Conservation (phyloP, 2,888 invertebrate genomes). For the Cosmorhoe ocellata region DNA sequence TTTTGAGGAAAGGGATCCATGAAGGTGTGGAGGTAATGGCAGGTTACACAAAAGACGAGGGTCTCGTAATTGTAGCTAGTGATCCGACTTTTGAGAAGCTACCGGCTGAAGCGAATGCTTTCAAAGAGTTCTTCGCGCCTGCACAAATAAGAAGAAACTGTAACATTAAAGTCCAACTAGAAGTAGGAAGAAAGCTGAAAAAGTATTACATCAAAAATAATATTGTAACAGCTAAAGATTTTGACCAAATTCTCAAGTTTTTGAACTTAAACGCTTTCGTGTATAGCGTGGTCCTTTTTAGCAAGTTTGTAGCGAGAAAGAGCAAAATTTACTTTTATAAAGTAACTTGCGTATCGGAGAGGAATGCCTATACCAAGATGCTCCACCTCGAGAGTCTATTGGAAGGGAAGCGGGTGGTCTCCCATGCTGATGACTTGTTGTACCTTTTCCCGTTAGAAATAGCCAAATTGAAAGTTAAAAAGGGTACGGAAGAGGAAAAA, state of each 20-base stretch:
- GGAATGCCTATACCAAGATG: constrained; percentile 43
- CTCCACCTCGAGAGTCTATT: constrained; percentile 34
- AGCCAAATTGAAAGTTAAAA: constrained; percentile 36
- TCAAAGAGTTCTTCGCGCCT: constrained; percentile 52
- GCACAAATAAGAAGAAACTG: constrained; percentile 41
- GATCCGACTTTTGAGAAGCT: constrained; percentile 33
- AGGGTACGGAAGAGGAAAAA: constrained; percentile 42
- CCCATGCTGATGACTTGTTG: constrained; percentile 52
- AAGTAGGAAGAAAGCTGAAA: constrained; percentile 42
- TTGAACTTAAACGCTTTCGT: constrained; percentile 43
- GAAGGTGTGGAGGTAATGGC: constrained; percentile 84
- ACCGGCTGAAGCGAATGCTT: constrained; percentile 42
- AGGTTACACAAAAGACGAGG: constrained; percentile 88
- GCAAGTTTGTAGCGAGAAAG: constrained; percentile 42
- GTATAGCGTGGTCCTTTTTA: constrained; percentile 40
- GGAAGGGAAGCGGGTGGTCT: constrained; percentile 36
- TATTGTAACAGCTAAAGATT: constrained; percentile 38
- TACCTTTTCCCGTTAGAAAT: constrained; percentile 49
- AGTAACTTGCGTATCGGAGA: constrained; percentile 53
- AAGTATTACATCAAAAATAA: constrained; percentile 47
- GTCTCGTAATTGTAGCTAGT: constrained; percentile 49
- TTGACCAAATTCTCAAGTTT: constrained; percentile 39
- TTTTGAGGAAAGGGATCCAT: constrained; percentile 69
- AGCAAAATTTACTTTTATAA: constrained; percentile 55
- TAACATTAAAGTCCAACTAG: constrained; percentile 44